Evolutionary conservation across 2,113 vertebrate species (phyloP), one percentile per base, ranked within the genome.

Genomic region (Tyto alba): DNA sequence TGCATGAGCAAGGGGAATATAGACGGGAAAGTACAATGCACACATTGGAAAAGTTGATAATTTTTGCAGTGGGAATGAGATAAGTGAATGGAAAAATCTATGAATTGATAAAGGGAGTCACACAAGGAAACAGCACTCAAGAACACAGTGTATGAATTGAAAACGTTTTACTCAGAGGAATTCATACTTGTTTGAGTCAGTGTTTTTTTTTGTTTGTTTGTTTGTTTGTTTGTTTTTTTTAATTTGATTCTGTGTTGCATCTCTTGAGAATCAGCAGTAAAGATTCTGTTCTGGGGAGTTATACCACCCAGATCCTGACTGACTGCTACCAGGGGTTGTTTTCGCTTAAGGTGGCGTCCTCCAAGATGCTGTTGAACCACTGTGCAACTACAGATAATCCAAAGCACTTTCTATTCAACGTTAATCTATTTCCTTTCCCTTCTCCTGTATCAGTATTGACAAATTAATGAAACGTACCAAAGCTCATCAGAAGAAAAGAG

Each of bases 171-270:
- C 29, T 47, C 53, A 63, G 43, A 76, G 20, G 55, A 84, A 89
- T 72, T 85, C 2, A n/a, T 66, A 59, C 64, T 11, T 32, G 9
- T 30, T 75, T 62, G 18, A 76, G 21, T 48, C 19, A 13, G 0
- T 15, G 32, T 8, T 72, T 62, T 85, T 72, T 53, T 0, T 0
- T n/a, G n/a, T n/a, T n/a, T n/a, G n/a, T n/a, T n/a, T n/a, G n/a
- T n/a, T n/a, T n/a, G n/a, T n/a, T n/a, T n/a, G n/a, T n/a, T n/a
- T 15, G 32, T 8, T 72, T 62, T 85, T 72, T 53, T 0, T 0
- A 14, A 38, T 81, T n/a, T 16, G 34, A 59, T 74, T 80, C 50
- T 55, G 34, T 62, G 73, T 88, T 93, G 71, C 11, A 5, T 50
- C 74, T 82, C 74, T 60, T 82, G 53, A 83, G 55, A 75, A 32